phyloP scores from a whole-genome alignment of 2,113 vertebrate genomes.

The Perca flavescens region DNA sequence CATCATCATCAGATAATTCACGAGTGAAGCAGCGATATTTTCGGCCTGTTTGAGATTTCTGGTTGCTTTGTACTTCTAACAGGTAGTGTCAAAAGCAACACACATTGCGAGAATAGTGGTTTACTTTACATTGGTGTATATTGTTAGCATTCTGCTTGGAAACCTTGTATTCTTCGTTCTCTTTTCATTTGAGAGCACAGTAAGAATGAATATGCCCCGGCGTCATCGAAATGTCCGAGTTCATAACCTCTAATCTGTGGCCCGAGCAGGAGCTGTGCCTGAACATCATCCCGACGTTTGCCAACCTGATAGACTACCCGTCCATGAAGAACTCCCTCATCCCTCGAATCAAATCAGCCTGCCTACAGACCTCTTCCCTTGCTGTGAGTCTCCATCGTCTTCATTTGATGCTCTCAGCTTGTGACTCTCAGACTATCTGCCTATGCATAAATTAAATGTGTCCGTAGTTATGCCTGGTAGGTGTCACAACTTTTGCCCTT shows the following conservation, averaged over 20 bases:
- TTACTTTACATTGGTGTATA: background rate
- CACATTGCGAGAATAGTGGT: too few species aligned
- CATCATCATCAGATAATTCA: too few species aligned
- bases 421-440: background rate
- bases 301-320: conserved; percentile 98
- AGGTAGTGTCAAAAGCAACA: too few species aligned
- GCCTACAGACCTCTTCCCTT: conserved; percentile 97
- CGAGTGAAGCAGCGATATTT: too few species aligned
- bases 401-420: background rate
- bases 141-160: conserved; percentile 7
- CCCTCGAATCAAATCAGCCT: conserved; percentile 96
- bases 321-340: conserved; percentile 99
- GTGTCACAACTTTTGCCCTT: background rate
- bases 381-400: conserved; percentile 88
- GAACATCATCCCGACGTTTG: conserved; percentile 98
- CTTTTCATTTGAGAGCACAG: background rate
- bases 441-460: background rate
- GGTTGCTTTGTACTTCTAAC: too few species aligned
- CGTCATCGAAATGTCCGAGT: conserved; percentile 17
- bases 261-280: conserved; percentile 94
- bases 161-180: background rate
- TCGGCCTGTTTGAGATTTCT: too few species aligned
- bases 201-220: background rate
- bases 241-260: conserved; percentile 9
- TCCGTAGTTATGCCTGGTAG: background rate